Percentiles rank a stretch among this genome's conserved stretches.
These are phyloP conservation scores for Caenorhabditis sulstoni DNA, from an alignment of 2,888 invertebrate genomes.

Conservation along the genomic window DNA sequence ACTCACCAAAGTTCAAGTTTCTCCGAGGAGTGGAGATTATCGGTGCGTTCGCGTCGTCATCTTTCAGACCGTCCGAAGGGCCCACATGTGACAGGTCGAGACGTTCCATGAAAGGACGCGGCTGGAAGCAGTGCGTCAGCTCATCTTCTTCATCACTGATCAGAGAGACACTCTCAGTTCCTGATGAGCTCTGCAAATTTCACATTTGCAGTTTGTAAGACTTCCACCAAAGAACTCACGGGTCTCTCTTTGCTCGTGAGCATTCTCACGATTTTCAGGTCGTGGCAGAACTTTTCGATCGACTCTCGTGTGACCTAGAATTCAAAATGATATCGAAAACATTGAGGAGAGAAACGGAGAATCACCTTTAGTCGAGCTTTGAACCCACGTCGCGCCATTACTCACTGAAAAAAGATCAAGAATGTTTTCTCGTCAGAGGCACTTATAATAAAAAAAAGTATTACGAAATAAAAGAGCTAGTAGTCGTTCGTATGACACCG, in stretches of 20 bases:
- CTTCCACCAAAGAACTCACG: conserved; percentile 21
- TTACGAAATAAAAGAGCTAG: background rate
- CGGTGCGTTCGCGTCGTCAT: conserved; percentile 26
- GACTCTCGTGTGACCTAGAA: conserved; percentile 54
- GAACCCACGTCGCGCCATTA: conserved; percentile 50
- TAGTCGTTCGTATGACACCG: conserved; percentile 2
- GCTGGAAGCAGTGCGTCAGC: conserved; percentile 2
- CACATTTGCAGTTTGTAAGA: background rate
- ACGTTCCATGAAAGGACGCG: conserved; percentile 38
- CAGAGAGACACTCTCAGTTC: conserved; percentile 27
- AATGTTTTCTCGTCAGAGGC: background rate
- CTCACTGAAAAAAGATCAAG: conserved; percentile 9
- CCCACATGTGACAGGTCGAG: conserved; percentile 44
- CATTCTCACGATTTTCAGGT: conserved; percentile 51
- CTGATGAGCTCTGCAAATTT: conserved; percentile 28
- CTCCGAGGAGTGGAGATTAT: conserved; percentile 47
- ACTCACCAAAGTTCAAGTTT: conserved; percentile 52
- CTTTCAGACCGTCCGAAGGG: conserved; percentile 20
- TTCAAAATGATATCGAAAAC: background rate
- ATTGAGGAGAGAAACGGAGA: background rate
- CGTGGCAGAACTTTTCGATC: conserved; percentile 56
- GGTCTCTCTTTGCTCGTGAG: conserved; percentile 38
- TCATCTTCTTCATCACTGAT: conserved; percentile 42
- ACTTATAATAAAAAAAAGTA: background rate
- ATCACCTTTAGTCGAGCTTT: conserved; percentile 55